Evolutionary conservation across 2,113 vertebrate genomes (phyloP), one percentile per base, ranked within the genome.

Genomic region (Rhinolophus sinicus): DNA sequence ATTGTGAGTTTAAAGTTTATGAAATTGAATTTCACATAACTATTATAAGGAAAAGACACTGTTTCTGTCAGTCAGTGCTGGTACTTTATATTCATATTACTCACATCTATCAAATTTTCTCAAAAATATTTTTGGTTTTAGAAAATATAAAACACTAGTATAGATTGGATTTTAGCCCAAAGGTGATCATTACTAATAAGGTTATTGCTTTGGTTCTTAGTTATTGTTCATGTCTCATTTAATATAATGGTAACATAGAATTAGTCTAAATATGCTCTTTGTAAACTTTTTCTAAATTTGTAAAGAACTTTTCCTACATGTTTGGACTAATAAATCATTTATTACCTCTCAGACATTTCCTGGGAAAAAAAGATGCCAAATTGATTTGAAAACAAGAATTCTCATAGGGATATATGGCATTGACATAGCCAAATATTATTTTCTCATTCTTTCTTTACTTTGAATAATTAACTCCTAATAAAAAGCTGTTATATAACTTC

Each of bases 361-460:
- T 76, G 33, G 35, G 22, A 4, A 16, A 56, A 58, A 85, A 44
- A 4, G 24, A 67, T 86, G 13, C 52, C 19, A 92, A 77, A 35
- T 60, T 91, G 30, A 82, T 38, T 76, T 96, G 52, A 96, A 86
- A 89, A 62, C 11, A 83, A 52, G 47, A 24, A 85, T 62, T 54
- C 3, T 83, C 33, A 64, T 33, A 92, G 22, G 87, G 15, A 26
- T 33, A 65, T 14, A 56, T 75, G 24, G 7, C 47, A 92, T 30
- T 44, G 22, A 93, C 1, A 8, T 40, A 84, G 35, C 6, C 14
- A 86, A 89, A 60, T 58, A 70, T 60, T 85, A 70, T 62, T 93
- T 89, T 11, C 30, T 94, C 15, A 35, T 52, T 87, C 12, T 30
- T 54, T 81, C 16, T 88, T 96, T 73, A 72, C 11, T 92, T 84